Conservation (phyloP, 1,140 invertebrate genomes). For the Anadara kagoshimensis region DNA sequence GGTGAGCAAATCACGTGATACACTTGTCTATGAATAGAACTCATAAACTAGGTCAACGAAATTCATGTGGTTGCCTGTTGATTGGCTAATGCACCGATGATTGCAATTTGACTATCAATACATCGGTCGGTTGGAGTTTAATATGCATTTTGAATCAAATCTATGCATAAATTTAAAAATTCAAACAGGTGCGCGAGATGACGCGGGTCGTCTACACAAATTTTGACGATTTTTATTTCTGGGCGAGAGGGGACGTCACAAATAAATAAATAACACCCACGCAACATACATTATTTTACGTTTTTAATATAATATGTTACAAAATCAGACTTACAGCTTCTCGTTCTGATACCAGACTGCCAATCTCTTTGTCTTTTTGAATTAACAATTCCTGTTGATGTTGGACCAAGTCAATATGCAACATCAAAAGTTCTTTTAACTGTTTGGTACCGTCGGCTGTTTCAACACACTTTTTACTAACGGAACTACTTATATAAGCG, state of each 20-base stretch:
- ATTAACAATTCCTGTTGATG: constrained; percentile 55
- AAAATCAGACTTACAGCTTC: constrained; percentile 43
- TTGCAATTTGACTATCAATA: no score
- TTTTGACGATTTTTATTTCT: no score
- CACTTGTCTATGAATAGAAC: neutral
- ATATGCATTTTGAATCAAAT: no score
- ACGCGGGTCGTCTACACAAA: no score
- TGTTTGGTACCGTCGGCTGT: constrained; percentile 32
- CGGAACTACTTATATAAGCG: neutral
- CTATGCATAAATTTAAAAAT: no score
- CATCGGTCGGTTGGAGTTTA: no score
- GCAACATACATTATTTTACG: no score
- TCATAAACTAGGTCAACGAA: no score
- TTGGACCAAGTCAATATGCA: constrained; percentile 58
- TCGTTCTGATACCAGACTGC: constrained; percentile 44
- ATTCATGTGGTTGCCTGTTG: neutral
- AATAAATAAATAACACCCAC: neutral
- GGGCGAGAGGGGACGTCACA: neutral
- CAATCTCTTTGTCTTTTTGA: constrained; percentile 57
- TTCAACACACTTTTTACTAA: constrained; percentile 7
- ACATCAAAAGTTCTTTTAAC: constrained; percentile 54
- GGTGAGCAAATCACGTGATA: neutral
- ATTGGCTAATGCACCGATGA: neutral
- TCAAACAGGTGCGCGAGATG: no score
- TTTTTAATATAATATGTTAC: neutral